Evolutionary conservation across 2,113 vertebrate species (phyloP), one percentile per base, ranked within the genome.

Genomic region (Fulmarus glacialis): DNA sequence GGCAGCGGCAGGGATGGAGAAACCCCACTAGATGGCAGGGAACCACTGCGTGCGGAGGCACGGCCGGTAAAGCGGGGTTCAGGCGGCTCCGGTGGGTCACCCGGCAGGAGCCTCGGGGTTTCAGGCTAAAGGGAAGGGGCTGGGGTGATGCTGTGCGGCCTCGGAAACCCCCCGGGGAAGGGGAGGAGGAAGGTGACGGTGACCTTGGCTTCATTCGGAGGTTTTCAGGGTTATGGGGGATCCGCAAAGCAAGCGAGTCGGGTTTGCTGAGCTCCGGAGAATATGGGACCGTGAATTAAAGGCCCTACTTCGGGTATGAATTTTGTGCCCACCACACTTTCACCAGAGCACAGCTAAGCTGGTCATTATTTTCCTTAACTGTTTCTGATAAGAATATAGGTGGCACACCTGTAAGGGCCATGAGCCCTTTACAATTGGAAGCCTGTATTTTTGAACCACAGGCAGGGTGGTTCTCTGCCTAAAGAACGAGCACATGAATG

Each of bases 391-490:
- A 43, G 63, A 64, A 14, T 8, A 9, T 5, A 22, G n/a, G 45
- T 2, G 2, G 36, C 13, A 70, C 4, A 1, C 38, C 4, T 32
- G 8, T 26, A 45, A 45, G 45, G 59, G 55, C 72, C 30, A 0
- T 2, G 42, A 26, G 42, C 38, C 40, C 59, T 72, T 38, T 23
- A 2, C 56, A 2, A 6, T 4, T 17, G 34, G 40, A 68, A 68
- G n/a, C 1, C 1, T 12, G 14, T 15, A 3, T 24, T 34, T 59
- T 68, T 13, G 11, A 3, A 0, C 29, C 43, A 5, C 3, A 0
- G 50, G 58, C 56, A 68, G 38, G 30, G 20, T 12, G 34, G 34
- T 32, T 4, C 24, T 9, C 90, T 36, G 67, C 45, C 20, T 18
- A 9, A 64, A 45, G 63, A 83, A 11, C 30, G 22, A 55, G 30